Conservation (phyloP, 2,888 invertebrate genomes). For the Latrodectus hesperus region DNA sequence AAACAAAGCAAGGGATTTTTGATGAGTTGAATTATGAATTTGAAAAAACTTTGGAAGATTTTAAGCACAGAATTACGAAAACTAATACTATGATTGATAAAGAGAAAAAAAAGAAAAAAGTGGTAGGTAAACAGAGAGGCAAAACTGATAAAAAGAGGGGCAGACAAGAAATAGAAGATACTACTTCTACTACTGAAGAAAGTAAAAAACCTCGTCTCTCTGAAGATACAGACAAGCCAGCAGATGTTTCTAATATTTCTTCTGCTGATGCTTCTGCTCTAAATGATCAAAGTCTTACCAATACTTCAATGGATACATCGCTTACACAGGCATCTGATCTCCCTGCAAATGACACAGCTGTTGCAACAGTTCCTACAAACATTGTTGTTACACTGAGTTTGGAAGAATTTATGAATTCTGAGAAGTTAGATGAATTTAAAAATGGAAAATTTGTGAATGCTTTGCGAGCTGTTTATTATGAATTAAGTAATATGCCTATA, state of each 20-base stretch:
- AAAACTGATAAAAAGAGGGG: constrained; percentile 51
- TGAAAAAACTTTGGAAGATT: constrained; percentile 66
- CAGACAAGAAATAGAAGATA: constrained; percentile 54
- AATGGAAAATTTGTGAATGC: constrained; percentile 63
- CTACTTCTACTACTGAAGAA: constrained; percentile 36
- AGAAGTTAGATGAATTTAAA: constrained; percentile 66
- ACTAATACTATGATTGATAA: constrained; percentile 50
- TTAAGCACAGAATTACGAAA: constrained; percentile 49
- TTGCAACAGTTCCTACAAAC: background rate
- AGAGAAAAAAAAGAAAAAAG: constrained; percentile 51
- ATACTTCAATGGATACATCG: background rate
- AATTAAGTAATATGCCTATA: constrained; percentile 52
- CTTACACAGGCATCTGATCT: background rate
- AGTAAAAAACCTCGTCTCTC: constrained; percentile 60
- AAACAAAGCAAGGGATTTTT: constrained; percentile 67
- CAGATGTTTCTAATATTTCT: background rate
- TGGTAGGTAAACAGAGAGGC: constrained; percentile 46
- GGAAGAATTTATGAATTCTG: constrained; percentile 65
- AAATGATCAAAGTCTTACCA: background rate
- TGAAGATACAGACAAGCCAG: constrained; percentile 51
- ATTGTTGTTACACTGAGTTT: constrained; percentile 24
- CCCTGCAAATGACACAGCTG: background rate
- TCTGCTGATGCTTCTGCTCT: background rate
- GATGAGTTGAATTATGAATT: constrained; percentile 65
- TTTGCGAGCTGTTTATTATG: constrained; percentile 54